Percentiles rank a stretch among this genome's conserved stretches.
Evolutionary conservation across 1,140 invertebrate species (phyloP).

Genomic region (Drosophila seguyi): DNA sequence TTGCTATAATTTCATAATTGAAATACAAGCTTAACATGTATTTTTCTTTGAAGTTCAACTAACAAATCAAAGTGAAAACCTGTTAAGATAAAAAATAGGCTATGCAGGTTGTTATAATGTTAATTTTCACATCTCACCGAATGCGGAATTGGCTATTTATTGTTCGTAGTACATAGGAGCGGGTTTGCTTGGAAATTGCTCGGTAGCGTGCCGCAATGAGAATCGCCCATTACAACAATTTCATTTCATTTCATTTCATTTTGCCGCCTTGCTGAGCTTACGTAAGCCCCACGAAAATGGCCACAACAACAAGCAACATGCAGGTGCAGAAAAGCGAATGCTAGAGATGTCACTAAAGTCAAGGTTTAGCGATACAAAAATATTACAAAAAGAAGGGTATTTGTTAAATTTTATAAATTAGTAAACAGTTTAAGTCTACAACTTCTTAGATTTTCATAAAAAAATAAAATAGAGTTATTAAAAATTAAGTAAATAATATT

Average conservation of each 20-base stretch:
- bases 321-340: conserved; percentile 40
- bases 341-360: conserved; percentile 31
- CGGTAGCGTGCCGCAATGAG: conserved; percentile 74
- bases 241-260: conserved; percentile 81
- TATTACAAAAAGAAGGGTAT: neutral
- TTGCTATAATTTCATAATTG: neutral
- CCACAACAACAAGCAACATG: conserved; percentile 35
- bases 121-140: conserved; percentile 7
- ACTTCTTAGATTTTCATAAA: too few species aligned
- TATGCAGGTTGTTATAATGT: neutral
- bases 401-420: neutral
- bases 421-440: too few species aligned
- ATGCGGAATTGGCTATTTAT: conserved; percentile 13
- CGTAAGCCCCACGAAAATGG: conserved; percentile 63
- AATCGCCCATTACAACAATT: conserved; percentile 82
- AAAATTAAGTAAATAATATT: too few species aligned
- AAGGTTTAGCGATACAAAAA: neutral
- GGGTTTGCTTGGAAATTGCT: conserved; percentile 9
- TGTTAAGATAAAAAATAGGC: neutral
- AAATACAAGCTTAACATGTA: too few species aligned
- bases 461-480: too few species aligned
- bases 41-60: neutral
- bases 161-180: neutral
- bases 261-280: conserved; percentile 75
- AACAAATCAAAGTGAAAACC: neutral